Conservation (phyloP, 2,888 invertebrate species). For the Ochropleura leucogaster region DNA sequence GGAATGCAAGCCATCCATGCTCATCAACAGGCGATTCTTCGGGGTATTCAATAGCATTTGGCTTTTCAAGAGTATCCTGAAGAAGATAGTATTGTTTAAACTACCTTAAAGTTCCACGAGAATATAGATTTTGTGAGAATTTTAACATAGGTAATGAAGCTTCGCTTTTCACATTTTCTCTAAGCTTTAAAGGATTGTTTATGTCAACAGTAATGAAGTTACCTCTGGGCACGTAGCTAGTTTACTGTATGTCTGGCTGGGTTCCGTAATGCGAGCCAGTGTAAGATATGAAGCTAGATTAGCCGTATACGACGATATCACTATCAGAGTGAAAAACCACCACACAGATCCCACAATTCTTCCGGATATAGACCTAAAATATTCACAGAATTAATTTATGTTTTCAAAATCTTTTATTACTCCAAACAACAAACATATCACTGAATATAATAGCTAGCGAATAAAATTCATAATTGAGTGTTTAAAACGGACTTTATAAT, state of each 20-base stretch:
- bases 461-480: background rate
- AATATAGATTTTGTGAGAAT: slow-evolving; percentile 1
- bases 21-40: slow-evolving; percentile 70
- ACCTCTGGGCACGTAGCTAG: slow-evolving; percentile 83
- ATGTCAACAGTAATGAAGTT: slow-evolving; percentile 44
- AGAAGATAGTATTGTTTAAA: background rate
- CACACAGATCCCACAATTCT: slow-evolving; percentile 98
- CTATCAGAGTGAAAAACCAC: slow-evolving; percentile 99
- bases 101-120: background rate
- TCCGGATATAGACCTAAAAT: slow-evolving; percentile 94
- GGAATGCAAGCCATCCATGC: slow-evolving; percentile 75
- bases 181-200: slow-evolving; percentile 10
- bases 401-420: background rate
- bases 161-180: slow-evolving; percentile 3
- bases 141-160: background rate
- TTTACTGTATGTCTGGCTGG: slow-evolving; percentile 91
- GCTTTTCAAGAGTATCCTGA: slow-evolving; percentile 70
- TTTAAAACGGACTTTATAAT: background rate
- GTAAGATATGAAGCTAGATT: slow-evolving; percentile 99
- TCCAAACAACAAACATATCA: background rate
- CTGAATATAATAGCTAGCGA: background rate
- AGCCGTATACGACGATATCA: slow-evolving; percentile 99
- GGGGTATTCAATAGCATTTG: slow-evolving; percentile 38
- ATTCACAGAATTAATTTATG: slow-evolving; percentile 12
- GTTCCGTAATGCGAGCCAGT: slow-evolving; percentile 97